phyloP scores from a whole-genome alignment of 2,113 vertebrate genomes.

The Petromus typicus region DNA sequence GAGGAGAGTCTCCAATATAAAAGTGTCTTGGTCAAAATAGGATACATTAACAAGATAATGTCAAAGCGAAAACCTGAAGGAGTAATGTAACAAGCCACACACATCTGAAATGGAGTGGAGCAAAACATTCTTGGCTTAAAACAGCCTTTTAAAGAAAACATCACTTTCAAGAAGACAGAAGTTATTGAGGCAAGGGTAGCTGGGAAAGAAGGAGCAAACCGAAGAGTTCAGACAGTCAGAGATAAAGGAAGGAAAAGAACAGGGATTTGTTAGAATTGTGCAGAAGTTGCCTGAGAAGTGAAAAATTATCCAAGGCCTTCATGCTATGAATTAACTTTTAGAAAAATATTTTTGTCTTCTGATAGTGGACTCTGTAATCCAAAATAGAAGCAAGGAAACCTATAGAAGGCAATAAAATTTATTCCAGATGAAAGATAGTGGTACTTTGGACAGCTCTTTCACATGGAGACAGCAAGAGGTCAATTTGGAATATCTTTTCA shows the following conservation, averaged over 20 bases:
- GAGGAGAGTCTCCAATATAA: background rate
- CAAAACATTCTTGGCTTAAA: background rate
- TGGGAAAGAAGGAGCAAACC: background rate
- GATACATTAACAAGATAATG: background rate
- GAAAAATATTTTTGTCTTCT: background rate
- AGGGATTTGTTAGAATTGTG: background rate
- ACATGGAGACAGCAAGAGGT: background rate
- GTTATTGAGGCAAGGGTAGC: background rate
- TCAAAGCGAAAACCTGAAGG: background rate
- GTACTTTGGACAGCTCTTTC: background rate
- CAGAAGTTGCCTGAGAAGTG: background rate
- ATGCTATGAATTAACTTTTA: background rate
- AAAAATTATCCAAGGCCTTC: background rate
- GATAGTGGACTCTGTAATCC: background rate
- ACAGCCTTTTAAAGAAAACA: background rate
- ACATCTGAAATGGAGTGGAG: background rate
- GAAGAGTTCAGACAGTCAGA: too few species aligned
- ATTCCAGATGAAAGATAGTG: background rate
- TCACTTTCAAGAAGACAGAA: background rate
- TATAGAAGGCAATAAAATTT: background rate
- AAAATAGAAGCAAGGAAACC: background rate
- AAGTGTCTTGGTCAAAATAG: background rate
- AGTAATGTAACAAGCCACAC: background rate
- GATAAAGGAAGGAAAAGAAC: background rate
- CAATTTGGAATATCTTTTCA: background rate